Evolutionary conservation across 2,113 vertebrate species (phyloP).

Genomic region (Chinchilla lanigera): DNA sequence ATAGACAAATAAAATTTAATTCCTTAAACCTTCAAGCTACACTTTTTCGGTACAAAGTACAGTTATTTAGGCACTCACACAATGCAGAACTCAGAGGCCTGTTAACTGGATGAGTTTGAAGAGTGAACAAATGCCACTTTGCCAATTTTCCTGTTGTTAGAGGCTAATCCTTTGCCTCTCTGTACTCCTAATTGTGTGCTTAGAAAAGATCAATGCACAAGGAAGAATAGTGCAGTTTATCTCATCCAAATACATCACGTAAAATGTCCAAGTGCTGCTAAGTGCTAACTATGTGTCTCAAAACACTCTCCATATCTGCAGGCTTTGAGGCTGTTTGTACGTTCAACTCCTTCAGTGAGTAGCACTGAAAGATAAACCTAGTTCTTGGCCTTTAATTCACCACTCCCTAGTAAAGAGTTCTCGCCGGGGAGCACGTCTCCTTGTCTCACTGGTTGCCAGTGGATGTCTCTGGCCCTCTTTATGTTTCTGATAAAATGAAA

Average conservation of each 20-base stretch:
- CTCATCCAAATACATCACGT: slow-evolving; percentile 52
- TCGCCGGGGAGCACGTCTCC: slow-evolving; percentile 69
- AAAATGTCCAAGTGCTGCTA: slow-evolving; percentile 67
- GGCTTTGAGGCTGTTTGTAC: slow-evolving; percentile 51
- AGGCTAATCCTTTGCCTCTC: not conserved
- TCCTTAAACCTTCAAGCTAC: not conserved
- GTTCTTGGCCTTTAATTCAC: slow-evolving; percentile 75
- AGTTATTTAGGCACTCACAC: not conserved
- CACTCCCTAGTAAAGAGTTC: slow-evolving; percentile 75
- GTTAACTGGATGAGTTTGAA: slow-evolving; percentile 34
- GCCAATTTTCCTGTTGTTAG: not conserved
- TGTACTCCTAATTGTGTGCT: slow-evolving; percentile 8
- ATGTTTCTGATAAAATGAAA: slow-evolving; percentile 7
- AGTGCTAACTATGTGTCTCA: slow-evolving; percentile 49
- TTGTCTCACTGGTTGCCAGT: slow-evolving; percentile 62
- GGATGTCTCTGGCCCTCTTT: slow-evolving; percentile 7
- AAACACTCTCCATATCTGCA: slow-evolving; percentile 61
- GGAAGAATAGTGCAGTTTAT: not conserved
- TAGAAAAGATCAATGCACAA: slow-evolving; percentile 25
- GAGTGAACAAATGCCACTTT: slow-evolving; percentile 23
- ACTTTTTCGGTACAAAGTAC: not conserved
- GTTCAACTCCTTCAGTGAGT: slow-evolving; percentile 60
- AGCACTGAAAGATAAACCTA: slow-evolving; percentile 74
- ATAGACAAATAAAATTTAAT: slow-evolving; percentile 3
- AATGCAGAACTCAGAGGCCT: not conserved